These are phyloP conservation scores for Halcyon smyrnensis DNA, from an alignment of 2,797 vertebrate species.

Conservation along the genomic window DNA sequence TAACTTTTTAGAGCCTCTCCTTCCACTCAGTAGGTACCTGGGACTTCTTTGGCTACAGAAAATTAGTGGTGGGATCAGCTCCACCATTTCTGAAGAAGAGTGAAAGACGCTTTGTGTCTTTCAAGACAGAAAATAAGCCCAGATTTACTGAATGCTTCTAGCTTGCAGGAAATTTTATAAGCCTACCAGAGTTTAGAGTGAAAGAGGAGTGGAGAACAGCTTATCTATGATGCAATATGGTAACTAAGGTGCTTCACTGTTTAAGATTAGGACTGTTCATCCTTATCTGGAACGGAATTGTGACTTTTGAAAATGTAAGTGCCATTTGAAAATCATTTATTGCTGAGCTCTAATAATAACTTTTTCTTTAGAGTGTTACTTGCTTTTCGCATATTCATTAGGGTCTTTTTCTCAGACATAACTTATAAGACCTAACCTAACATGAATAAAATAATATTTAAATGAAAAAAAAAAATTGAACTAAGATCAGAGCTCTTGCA, in stretches of 20 bases:
- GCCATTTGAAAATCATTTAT: constrained; percentile 1
- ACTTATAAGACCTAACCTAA: constrained; percentile 33
- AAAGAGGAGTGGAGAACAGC: background rate
- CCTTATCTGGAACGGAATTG: constrained; percentile 19
- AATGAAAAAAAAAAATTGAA: background rate
- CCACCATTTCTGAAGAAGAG: background rate
- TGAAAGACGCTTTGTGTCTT: background rate
- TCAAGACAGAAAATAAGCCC: background rate
- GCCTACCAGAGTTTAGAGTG: background rate
- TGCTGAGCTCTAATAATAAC: background rate
- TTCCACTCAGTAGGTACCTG: background rate
- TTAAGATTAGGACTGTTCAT: background rate
- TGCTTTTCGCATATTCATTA: constrained; percentile 14
- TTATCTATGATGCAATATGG: background rate
- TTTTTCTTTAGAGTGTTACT: constrained; percentile 18
- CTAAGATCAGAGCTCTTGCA: background rate
- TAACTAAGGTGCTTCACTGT: background rate
- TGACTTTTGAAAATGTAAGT: background rate
- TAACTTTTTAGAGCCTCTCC: background rate
- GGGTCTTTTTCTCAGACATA: constrained; percentile 33
- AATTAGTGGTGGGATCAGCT: background rate
- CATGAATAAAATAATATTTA: constrained; percentile 38
- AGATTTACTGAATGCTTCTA: background rate
- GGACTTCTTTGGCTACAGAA: background rate
- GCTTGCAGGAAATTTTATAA: background rate